Base-by-base conservation (phyloP, 2,888 invertebrate species). In the Drosophila robusta region DNA sequence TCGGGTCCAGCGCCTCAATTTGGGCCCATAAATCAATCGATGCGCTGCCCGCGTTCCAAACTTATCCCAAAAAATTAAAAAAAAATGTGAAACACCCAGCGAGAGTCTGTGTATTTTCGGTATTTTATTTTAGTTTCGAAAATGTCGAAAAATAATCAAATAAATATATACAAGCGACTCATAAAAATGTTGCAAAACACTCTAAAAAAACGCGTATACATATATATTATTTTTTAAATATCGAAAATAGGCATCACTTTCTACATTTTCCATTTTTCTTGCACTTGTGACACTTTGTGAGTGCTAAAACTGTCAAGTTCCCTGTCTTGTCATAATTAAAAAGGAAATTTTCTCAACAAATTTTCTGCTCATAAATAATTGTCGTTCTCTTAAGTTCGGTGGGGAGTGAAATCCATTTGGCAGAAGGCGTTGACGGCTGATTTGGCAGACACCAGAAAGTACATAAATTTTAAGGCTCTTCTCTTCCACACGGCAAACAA, bases 1-100 rank as follows among this genome's bases (percentile, higher is more conserved):
- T 66, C 62, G 55, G 67, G 42, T 51, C 57, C 55, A 66, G 72
- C 77, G 73, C 73, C 74, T 82, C 89, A 82, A 82, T 82, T 91
- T 90, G 63, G 70, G 82, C 70, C 74, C 84, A 91, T 91, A 91
- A 91, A 91, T 91, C 91, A 91, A 90, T 91, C 87, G 81, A 70
- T 71, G 72, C 73, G 78, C 73, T 76, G 87, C 75, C 73, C 42
- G 70, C 68, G 68, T 50, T 74, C 70, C 72, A 70, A 69, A 65
- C 61, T 78, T 70, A 65, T 63, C 46, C 78, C 47, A 44, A 62
- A 39, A 45, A 60, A 60, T 42, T 11, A 3, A 12, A 34, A 12
- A 12, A 12, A 34, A 9, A 29, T 29, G 8, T 29, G 3, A 8
- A 26, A 26, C 26, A 26, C 1, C 8, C 32, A 32, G 3, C 29